Evolutionary conservation across 2,888 invertebrate genomes (phyloP), one percentile per base, ranked within the genome.

Genomic region (Agonopterix alstromeriana): DNA sequence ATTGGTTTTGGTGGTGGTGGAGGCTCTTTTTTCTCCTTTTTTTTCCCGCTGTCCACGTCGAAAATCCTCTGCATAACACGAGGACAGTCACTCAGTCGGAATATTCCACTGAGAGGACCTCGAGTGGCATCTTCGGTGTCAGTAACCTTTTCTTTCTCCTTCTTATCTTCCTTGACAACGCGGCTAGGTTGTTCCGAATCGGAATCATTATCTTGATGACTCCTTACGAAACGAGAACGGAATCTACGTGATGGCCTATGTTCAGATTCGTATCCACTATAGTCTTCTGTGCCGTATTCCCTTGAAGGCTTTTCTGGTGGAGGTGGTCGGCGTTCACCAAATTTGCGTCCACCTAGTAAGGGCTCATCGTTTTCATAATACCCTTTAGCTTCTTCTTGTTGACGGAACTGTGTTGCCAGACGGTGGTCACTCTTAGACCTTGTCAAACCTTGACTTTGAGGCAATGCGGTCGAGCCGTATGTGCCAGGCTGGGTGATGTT

Each of bases 351-450:
- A 35, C 92, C 92, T 43, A 94, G 79, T 35, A 94, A 90, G 0
- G 94, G 93, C 58, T 93, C 94, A 61, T 94, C 93, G 49, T 91
- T 90, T 68, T 93, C 91, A 11, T 84, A 89, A 61, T 91, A 92
- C 45, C 91, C 91, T 56, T 90, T 90, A 36, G 91, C 74, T 68
- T 95, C 95, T 74, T 96, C 95, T 75, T 96, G 95, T 69, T 95
- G 94, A 36, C 97, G 92, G 82, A 96, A 97, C 71, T 97, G 97
- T 0, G 95, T 89, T 8, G 97, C 96, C 53, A 98, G 84, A 41
- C 97, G 92, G 78, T 97, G 97, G 73, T 98, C 97, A 75, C 97
- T 97, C 80, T 98, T 97, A 54, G 97, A 97, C 57, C 97, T 90
- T 91, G 97, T 97, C 11, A 98, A 84, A 1, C 97, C 97, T 43